Conservation (phyloP, 2,888 invertebrate species). For the Chaitophorus viminalis region DNA sequence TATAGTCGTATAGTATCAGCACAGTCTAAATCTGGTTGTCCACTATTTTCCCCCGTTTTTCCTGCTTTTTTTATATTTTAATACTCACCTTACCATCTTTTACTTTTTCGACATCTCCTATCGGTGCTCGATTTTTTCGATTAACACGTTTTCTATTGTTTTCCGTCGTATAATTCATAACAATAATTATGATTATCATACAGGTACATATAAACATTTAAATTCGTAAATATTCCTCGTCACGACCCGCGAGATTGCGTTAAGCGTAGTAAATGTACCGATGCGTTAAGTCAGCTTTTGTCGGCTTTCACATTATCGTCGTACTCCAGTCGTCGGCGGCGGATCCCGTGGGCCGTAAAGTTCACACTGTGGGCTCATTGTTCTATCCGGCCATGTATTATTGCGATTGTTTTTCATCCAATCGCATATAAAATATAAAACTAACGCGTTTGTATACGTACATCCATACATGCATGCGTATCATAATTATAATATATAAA, state of each 20-base stretch:
- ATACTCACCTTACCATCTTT: neutral
- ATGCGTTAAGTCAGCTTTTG: conserved; percentile 48
- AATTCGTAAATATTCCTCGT: neutral
- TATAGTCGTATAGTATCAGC: too few species aligned
- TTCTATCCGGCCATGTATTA: neutral
- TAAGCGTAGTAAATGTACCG: neutral
- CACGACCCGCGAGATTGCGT: neutral
- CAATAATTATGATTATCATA: too few species aligned
- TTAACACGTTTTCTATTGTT: conserved; percentile 1
- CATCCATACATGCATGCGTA: neutral
- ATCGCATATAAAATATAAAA: neutral
- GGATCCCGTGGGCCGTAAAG: conserved; percentile 18
- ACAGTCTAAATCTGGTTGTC: neutral
- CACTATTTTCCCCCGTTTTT: neutral
- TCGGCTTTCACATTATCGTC: conserved; percentile 25
- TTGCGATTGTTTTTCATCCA: neutral
- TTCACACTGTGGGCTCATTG: neutral
- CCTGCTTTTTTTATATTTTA: too few species aligned
- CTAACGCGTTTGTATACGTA: neutral
- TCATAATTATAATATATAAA: too few species aligned
- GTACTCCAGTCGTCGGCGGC: neutral
- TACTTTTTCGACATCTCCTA: neutral
- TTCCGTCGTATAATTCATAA: neutral
- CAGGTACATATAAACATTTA: neutral
- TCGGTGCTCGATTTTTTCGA: neutral